A percentile compares a stretch with the other conserved stretches of the same genome.
These are phyloP conservation scores for Pachypanchax playfairii DNA, from an alignment of 2,113 vertebrate species.

Conservation along the genomic window DNA sequence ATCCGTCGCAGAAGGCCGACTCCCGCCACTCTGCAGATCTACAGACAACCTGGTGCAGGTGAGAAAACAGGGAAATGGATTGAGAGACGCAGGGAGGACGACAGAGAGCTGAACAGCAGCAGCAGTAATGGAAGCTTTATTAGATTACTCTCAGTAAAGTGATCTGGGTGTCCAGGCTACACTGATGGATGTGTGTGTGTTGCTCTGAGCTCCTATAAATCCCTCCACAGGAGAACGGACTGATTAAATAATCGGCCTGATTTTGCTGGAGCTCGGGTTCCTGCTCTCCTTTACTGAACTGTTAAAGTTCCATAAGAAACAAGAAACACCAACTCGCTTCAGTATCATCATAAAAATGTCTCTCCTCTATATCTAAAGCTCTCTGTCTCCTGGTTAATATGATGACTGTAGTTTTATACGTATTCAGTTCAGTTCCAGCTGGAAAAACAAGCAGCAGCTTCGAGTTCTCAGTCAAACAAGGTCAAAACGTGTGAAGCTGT, in stretches of 20 bases:
- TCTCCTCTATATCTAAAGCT: not conserved
- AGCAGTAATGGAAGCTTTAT: slow-evolving; percentile 69
- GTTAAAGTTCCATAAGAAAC: not conserved
- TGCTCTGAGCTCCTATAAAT: slow-evolving; percentile 47
- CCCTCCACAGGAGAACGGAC: slow-evolving; percentile 33
- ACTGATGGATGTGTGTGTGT: slow-evolving; percentile 51
- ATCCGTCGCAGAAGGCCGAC: slow-evolving; percentile 94
- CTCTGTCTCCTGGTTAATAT: not conserved
- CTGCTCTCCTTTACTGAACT: not conserved
- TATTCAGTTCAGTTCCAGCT: slow-evolving; percentile 7
- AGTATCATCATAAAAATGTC: too few relatives aligned
- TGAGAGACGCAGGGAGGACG: not conserved
- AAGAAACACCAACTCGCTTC: slow-evolving; percentile 1
- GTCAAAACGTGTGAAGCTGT: not conserved
- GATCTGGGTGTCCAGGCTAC: slow-evolving; percentile 46
- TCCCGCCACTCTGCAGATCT: slow-evolving; percentile 92
- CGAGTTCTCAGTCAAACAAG: not conserved
- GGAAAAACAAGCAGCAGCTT: slow-evolving; percentile 4
- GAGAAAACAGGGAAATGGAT: slow-evolving; percentile 17
- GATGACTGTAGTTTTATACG: not conserved
- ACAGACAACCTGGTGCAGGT: slow-evolving; percentile 89
- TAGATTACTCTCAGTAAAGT: slow-evolving; percentile 69
- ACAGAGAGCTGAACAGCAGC: slow-evolving; percentile 29
- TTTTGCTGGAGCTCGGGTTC: slow-evolving; percentile 41
- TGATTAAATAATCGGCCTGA: slow-evolving; percentile 46